Conservation (phyloP, 1,140 invertebrate species). For the Sarcophaga bullata region DNA sequence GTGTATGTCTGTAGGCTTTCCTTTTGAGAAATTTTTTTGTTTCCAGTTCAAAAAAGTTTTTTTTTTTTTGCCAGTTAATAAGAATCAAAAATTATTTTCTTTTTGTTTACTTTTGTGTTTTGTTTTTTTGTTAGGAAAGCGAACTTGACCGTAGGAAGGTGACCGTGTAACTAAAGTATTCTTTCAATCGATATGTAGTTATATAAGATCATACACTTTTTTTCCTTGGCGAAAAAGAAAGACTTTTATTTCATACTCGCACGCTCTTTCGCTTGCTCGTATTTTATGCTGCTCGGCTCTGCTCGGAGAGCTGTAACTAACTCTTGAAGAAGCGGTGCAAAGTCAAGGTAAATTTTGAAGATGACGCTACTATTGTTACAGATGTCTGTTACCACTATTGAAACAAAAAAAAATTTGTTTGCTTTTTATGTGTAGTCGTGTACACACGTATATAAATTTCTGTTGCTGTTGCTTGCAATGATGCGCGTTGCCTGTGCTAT, state of each 20-base stretch:
- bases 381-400: conserved; percentile 27
- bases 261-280: neutral
- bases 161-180: conserved; percentile 65
- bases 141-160: conserved; percentile 66
- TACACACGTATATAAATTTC: conserved; percentile 24
- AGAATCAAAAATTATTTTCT: no score
- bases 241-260: conserved; percentile 23
- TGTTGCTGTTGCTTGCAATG: conserved; percentile 33
- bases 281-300: neutral
- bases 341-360: conserved; percentile 34
- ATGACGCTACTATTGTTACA: conserved; percentile 43
- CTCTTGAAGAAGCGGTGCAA: neutral
- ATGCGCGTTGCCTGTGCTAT: conserved; percentile 55
- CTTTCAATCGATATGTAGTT: conserved; percentile 62
- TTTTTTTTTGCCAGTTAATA: conserved; percentile 33
- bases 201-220: conserved; percentile 63
- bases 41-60: conserved; percentile 16
- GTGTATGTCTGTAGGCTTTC: neutral
- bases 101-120: neutral
- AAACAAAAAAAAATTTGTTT: neutral
- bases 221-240: conserved; percentile 47
- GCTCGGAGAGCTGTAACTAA: neutral
- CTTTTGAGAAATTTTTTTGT: conserved; percentile 2
- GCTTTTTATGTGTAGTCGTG: conserved; percentile 22
- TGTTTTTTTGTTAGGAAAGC: conserved; percentile 46